Conservation (phyloP, 2,113 vertebrate genomes). For the Gymnobelideus leadbeateri region DNA sequence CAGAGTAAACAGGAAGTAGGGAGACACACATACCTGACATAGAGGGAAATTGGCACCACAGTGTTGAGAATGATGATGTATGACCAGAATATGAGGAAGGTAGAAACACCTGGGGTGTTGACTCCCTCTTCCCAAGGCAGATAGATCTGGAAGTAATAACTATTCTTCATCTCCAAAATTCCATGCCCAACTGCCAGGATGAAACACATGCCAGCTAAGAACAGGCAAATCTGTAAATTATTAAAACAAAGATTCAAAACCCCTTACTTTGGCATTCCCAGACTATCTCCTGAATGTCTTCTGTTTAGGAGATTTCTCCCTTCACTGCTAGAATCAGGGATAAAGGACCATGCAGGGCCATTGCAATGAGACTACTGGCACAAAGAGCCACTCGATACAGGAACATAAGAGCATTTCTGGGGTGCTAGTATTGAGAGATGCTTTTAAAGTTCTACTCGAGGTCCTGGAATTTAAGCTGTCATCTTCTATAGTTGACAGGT, state of each 20-base stretch:
- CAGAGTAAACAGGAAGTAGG: not conserved
- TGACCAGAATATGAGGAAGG: slow-evolving; percentile 94
- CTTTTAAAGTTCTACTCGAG: not conserved
- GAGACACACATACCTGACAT: slow-evolving; percentile 89
- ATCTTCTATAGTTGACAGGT: not conserved
- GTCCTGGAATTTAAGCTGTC: not conserved
- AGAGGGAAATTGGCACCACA: slow-evolving; percentile 97
- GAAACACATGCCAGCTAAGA: slow-evolving; percentile 91
- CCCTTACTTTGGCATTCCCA: not conserved
- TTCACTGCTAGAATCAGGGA: not conserved
- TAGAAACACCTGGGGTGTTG: slow-evolving; percentile 84
- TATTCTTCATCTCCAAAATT: slow-evolving; percentile 90
- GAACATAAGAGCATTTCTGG: not conserved
- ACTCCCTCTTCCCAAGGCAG: slow-evolving; percentile 87
- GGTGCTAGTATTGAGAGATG: not conserved
- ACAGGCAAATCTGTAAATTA: slow-evolving; percentile 90
- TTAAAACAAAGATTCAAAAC: slow-evolving; percentile 32
- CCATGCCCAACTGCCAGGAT: slow-evolving; percentile 91
- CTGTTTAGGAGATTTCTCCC: not conserved
- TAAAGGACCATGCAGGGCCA: not conserved
- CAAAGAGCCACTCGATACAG: not conserved
- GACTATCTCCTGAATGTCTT: not conserved
- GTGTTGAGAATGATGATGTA: slow-evolving; percentile 98
- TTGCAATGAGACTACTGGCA: not conserved
- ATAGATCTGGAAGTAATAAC: slow-evolving; percentile 89